phyloP scores from a whole-genome alignment of 2,113 vertebrate genomes.

The Candoia aspera region DNA sequence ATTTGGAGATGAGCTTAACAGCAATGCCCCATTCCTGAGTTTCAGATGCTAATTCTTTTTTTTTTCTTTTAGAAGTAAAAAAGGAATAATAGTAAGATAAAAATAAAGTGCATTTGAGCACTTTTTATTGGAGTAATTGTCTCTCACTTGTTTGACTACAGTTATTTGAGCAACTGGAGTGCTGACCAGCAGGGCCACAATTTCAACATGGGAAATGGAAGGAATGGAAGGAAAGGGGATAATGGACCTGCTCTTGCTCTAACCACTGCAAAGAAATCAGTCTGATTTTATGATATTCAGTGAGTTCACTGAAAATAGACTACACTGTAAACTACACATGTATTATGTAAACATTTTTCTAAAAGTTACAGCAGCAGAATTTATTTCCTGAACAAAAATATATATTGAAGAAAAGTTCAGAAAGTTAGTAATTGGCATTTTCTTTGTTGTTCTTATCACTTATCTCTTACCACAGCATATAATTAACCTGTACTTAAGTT shows the following conservation, averaged over 20 bases:
- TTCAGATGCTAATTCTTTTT: not conserved
- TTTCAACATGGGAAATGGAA: too few species aligned
- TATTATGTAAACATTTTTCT: not conserved
- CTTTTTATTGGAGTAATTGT: too few species aligned
- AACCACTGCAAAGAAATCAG: too few species aligned
- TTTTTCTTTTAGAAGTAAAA: not conserved
- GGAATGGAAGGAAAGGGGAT: too few species aligned
- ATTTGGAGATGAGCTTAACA: not conserved
- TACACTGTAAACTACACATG: not conserved
- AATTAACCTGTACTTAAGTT: not conserved
- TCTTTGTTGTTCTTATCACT: not conserved
- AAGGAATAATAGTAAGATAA: not conserved
- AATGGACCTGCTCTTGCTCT: too few species aligned
- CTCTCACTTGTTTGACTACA: too few species aligned
- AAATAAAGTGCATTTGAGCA: not conserved
- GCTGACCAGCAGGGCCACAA: too few species aligned
- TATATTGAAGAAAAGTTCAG: not conserved
- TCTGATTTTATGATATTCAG: not conserved
- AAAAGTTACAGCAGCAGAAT: not conserved
- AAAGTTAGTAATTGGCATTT: not conserved
- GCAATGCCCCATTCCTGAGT: not conserved
- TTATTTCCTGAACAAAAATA: not conserved
- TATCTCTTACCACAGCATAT: not conserved
- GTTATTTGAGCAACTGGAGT: too few species aligned
- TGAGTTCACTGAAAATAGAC: not conserved